phyloP scores from a whole-genome alignment of 1,140 invertebrate genomes.

The Danaus melanippus region DNA sequence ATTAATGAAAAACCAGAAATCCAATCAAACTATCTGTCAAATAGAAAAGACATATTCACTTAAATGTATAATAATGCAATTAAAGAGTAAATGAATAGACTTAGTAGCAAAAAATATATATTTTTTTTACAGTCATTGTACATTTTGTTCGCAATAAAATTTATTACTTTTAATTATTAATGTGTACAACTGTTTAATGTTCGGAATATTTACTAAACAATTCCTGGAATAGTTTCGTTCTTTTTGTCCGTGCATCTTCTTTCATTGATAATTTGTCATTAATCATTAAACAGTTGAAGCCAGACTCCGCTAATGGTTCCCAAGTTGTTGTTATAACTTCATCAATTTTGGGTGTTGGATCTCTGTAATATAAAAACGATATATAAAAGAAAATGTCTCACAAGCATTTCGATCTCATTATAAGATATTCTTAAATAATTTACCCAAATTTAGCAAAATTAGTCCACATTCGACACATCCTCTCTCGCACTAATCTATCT shows the following conservation, averaged over 20 bases:
- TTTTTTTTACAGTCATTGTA: not conserved
- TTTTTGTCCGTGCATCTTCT: slow-evolving; percentile 36
- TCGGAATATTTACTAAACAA: slow-evolving; percentile 39
- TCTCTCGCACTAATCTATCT: slow-evolving; percentile 43
- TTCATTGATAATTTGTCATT: slow-evolving; percentile 44
- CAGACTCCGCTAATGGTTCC: slow-evolving; percentile 39
- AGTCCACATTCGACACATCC: slow-evolving; percentile 67
- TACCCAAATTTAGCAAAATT: slow-evolving; percentile 71
- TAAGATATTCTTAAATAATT: slow-evolving; percentile 11
- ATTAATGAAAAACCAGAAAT: slow-evolving; percentile 23
- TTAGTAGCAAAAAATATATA: slow-evolving; percentile 1
- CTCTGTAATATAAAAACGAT: slow-evolving; percentile 32
- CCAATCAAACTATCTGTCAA: slow-evolving; percentile 24
- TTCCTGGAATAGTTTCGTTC: slow-evolving; percentile 41
- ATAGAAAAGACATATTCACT: slow-evolving; percentile 26
- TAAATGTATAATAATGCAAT: slow-evolving; percentile 22
- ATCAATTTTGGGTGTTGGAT: slow-evolving; percentile 44
- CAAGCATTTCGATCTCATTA: not conserved
- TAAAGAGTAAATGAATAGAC: slow-evolving; percentile 18
- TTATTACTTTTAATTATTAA: not conserved
- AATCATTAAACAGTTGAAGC: slow-evolving; percentile 36
- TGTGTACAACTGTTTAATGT: slow-evolving; percentile 4
- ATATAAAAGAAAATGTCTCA: no score
- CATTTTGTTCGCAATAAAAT: slow-evolving; percentile 3
- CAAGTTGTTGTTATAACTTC: slow-evolving; percentile 42